These are phyloP conservation scores for Centropus bengalensis DNA, from an alignment of 2,113 vertebrate species.

Conservation along the genomic window DNA sequence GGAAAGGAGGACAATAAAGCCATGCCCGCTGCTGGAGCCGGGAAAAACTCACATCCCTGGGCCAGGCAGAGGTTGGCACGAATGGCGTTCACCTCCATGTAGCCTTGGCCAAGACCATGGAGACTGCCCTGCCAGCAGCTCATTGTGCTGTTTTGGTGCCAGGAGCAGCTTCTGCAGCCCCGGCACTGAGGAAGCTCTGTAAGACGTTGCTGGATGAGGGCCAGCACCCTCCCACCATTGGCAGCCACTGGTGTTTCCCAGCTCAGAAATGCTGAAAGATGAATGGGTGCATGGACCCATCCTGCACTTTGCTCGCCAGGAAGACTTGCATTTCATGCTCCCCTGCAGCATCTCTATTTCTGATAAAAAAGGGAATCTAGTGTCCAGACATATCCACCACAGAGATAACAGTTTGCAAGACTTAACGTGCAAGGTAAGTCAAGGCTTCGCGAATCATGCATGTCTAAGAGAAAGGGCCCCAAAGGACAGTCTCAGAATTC, in stretches of 20 bases:
- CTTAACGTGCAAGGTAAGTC: background rate
- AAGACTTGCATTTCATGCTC: background rate
- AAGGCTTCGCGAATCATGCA: background rate
- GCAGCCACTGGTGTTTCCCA: background rate
- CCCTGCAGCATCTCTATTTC: background rate
- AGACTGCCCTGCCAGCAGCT: background rate
- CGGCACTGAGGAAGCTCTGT: background rate
- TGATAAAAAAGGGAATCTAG: background rate
- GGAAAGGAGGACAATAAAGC: background rate
- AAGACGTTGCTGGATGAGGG: background rate
- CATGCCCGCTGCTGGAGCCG: too few species aligned
- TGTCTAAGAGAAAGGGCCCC: background rate
- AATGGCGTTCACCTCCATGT: background rate
- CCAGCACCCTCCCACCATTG: background rate
- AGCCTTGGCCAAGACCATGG: background rate
- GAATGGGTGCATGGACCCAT: rapidly evolving
- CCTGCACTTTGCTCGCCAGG: background rate
- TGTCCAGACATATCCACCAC: background rate
- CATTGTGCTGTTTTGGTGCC: rapidly evolving
- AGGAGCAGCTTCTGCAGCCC: background rate
- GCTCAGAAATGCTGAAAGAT: background rate
- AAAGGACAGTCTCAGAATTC: background rate
- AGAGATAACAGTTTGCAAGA: background rate
- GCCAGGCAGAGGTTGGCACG: rapidly evolving
- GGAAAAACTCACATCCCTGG: background rate